Base-by-base conservation (phyloP, 1,140 invertebrate species). In the Melanaphis sacchari region DNA sequence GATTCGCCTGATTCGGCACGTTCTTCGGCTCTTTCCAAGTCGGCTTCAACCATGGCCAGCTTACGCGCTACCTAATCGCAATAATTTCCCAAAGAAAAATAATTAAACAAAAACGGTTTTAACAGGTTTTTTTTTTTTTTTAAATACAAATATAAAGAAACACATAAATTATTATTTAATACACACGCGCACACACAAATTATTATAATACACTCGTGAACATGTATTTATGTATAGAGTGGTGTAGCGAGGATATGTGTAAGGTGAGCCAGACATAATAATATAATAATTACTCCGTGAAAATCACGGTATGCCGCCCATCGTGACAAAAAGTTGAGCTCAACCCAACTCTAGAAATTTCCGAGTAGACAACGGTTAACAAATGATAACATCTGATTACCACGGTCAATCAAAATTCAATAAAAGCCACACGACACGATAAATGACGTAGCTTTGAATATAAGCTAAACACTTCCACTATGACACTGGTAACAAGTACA, bases 21-120 rank as follows among this genome's bases (percentile, higher is more conserved):
- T 96, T 99, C 99, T 97, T 99, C 99, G 95, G 99, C 99, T 96
- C 99, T 98, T 96, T 99, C 99, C 96, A 99, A 97, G 96, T 99
- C 99, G 96, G 99, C 99, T 97, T 99, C 99, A 97, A 99, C 99
- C 98, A 99, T 99, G 96, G 99, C 99, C 97, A 99, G 98, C 97
- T 99, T 99, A 98, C 99, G 99, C 97, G 99, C 99, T 96, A 99
- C 99, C 99, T 99, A 96, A 93, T 85, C 66, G 91, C 95, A 95
- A 66, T 85, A 93, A 94, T 94, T 94, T 38, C 84, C 49, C 84
- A 90, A 93, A 88, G 7, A 52, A 85, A 92, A 93, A 84, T 40
- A 49, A 93, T 49, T 54, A 85, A 81, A 93, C 18, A 84, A 49
- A 92, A 82, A 49, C n/a, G 1, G n/a, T 84, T 24, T 46, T 2